These are phyloP conservation scores for Eufriesea mexicana DNA, from an alignment of 1,140 invertebrate genomes.

Conservation along the genomic window DNA sequence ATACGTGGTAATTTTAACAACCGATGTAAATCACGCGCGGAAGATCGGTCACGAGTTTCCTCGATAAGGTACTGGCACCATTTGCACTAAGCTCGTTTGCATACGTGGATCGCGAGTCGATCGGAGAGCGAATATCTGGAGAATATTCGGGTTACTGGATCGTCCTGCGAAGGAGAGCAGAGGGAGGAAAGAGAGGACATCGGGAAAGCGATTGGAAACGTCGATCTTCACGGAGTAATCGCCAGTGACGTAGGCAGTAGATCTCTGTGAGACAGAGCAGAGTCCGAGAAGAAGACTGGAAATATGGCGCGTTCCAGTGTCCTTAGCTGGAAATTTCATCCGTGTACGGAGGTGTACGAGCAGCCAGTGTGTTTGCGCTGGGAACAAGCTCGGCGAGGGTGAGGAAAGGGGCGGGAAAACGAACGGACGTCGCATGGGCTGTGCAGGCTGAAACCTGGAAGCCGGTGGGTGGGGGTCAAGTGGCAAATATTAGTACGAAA, in stretches of 20 bases:
- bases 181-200: neutral
- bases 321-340: conserved; percentile 47
- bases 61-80: neutral
- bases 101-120: no score
- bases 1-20: no score
- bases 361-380: conserved; percentile 32
- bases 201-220: neutral
- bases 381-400: conserved; percentile 26
- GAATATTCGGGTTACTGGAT: no score
- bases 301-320: conserved; percentile 30
- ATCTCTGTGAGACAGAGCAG: no score
- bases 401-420: neutral
- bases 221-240: conserved; percentile 9
- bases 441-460: conserved; percentile 45
- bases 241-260: neutral
- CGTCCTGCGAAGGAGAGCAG: no score
- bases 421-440: conserved; percentile 44
- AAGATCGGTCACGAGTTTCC: neutral
- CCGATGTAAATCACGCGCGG: no score
- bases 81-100: no score
- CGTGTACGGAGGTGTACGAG: conserved; percentile 47
- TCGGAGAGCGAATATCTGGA: neutral
- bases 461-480: conserved; percentile 73
- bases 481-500: conserved; percentile 83
- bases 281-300: conserved; percentile 8